These are phyloP conservation scores for Mythimna vitellina DNA, from an alignment of 2,888 invertebrate genomes.

Conservation along the genomic window DNA sequence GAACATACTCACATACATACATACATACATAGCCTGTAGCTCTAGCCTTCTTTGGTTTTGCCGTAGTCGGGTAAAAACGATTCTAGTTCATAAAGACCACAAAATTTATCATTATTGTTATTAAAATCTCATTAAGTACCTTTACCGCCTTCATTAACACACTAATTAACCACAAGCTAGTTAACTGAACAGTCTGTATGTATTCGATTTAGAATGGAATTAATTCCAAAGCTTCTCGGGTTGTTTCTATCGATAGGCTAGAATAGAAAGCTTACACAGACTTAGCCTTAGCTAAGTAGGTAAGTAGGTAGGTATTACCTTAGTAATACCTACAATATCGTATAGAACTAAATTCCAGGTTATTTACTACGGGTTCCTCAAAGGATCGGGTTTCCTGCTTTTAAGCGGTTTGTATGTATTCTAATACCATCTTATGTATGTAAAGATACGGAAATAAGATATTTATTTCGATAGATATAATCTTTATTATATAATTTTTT, in stretches of 20 bases:
- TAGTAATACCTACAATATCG: conserved; percentile 42
- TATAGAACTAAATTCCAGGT: conserved; percentile 33
- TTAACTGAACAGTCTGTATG: conserved; percentile 20
- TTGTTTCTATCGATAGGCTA: conserved; percentile 48
- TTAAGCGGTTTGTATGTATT: neutral
- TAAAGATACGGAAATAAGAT: too few relatives aligned
- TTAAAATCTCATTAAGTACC: neutral
- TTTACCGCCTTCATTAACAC: neutral
- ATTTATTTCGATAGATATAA: too few relatives aligned
- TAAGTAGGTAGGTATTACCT: too few relatives aligned
- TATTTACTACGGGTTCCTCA: conserved; percentile 27
- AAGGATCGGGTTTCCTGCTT: neutral
- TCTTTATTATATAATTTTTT: too few relatives aligned
- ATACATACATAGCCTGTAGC: too few relatives aligned
- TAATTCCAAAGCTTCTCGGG: conserved; percentile 51
- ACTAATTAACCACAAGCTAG: conserved; percentile 14
- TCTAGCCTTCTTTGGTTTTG: too few relatives aligned
- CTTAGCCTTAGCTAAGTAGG: conserved; percentile 38
- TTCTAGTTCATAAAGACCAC: neutral
- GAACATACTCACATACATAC: too few relatives aligned
- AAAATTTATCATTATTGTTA: neutral
- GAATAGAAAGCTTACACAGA: conserved; percentile 41
- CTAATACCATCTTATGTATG: too few relatives aligned
- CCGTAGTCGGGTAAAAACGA: too few relatives aligned
- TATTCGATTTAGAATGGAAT: conserved; percentile 45